A percentile compares a stretch with the other conserved stretches of the same genome.
Evolutionary conservation across 2,888 invertebrate species (phyloP).

Genomic region (Dysmachus trigonus): DNA sequence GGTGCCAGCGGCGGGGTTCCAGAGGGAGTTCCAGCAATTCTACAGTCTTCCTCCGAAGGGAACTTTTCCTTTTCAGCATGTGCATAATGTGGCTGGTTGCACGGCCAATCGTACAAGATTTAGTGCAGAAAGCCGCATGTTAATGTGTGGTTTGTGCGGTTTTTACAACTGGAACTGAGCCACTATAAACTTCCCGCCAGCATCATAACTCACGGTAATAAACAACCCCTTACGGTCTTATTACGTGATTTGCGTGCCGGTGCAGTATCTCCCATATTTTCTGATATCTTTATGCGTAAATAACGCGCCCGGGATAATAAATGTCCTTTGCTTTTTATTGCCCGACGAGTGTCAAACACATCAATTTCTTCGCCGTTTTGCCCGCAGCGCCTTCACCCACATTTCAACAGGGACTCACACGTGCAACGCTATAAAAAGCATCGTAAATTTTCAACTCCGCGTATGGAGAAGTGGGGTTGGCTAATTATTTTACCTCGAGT

Average conservation of each 20-base stretch:
- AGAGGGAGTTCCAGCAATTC: neutral
- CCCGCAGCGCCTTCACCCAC: neutral
- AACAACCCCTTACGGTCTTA: constrained; percentile 24
- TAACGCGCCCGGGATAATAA: constrained; percentile 5
- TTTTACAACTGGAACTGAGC: constrained; percentile 16
- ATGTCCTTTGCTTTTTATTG: constrained; percentile 19
- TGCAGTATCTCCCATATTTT: constrained; percentile 20
- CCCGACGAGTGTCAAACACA: constrained; percentile 6
- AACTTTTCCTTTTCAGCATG: constrained; percentile 30
- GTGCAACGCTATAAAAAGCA: neutral
- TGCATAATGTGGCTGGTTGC: constrained; percentile 25
- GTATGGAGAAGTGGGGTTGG: neutral
- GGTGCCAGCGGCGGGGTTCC: neutral
- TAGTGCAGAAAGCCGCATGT: constrained; percentile 21
- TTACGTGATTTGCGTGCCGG: constrained; percentile 30
- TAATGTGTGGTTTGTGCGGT: constrained; percentile 10
- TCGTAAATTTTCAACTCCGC: neutral
- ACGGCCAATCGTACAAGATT: constrained; percentile 22
- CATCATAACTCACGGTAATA: constrained; percentile 12
- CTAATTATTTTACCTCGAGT: neutral
- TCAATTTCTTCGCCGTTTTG: neutral
- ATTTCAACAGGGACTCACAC: neutral
- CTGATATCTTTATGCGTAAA: constrained; percentile 27
- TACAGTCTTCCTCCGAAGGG: neutral
- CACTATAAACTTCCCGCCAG: neutral